These are phyloP conservation scores for Chloebia gouldiae DNA, from an alignment of 2,113 vertebrate genomes.

Conservation along the genomic window DNA sequence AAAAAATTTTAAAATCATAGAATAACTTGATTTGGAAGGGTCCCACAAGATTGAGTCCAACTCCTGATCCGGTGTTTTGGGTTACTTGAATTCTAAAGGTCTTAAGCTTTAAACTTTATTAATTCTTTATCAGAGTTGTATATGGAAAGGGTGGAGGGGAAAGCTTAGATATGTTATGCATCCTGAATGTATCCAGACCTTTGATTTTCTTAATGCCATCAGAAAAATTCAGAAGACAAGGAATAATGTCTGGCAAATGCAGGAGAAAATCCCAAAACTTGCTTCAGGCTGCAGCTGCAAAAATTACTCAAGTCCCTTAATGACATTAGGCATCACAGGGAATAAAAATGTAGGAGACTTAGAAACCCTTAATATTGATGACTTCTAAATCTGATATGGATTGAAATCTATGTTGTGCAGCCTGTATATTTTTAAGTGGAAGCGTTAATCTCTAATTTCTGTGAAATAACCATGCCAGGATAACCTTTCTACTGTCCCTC, in stretches of 20 bases:
- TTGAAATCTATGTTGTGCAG: background rate
- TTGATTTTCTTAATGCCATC: background rate
- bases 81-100: background rate
- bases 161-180: background rate
- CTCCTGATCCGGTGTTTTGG: background rate
- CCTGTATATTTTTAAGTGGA: background rate
- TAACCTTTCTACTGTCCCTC: background rate
- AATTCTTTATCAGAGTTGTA: background rate
- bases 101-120: background rate
- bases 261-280: background rate
- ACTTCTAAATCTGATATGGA: background rate
- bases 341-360: background rate
- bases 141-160: background rate
- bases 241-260: background rate
- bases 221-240: background rate
- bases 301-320: background rate
- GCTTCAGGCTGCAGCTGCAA: background rate
- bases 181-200: background rate
- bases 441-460: background rate
- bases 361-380: background rate
- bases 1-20: background rate
- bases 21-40: background rate
- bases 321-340: background rate
- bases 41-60: background rate
- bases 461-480: background rate